Conservation (phyloP, 2,888 invertebrate genomes). For the Argyresthia goedartella region DNA sequence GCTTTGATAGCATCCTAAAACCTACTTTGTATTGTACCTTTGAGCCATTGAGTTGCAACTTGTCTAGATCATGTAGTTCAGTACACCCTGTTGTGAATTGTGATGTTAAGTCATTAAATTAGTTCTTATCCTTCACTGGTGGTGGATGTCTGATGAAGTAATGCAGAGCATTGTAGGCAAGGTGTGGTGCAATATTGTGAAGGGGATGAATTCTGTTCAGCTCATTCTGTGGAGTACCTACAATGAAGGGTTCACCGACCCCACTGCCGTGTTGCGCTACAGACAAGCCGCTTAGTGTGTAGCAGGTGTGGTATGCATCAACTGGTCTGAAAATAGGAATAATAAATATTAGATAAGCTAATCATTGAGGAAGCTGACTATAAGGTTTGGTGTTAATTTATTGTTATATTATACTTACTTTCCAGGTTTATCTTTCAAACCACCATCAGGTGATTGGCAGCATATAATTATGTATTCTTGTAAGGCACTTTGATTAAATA, state of each 20-base stretch:
- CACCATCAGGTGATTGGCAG: slow-evolving; percentile 90
- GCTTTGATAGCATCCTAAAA: too few relatives aligned
- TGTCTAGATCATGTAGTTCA: too few relatives aligned
- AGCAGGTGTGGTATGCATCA: slow-evolving; percentile 98
- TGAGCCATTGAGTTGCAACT: too few relatives aligned
- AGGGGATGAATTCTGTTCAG: slow-evolving; percentile 84
- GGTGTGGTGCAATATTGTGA: slow-evolving; percentile 83
- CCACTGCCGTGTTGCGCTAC: slow-evolving; percentile 85
- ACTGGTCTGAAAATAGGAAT: slow-evolving; percentile 72
- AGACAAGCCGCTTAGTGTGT: slow-evolving; percentile 93
- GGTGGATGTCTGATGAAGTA: slow-evolving; percentile 60
- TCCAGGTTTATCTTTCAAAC: slow-evolving; percentile 95
- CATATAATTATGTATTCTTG: slow-evolving; percentile 96
- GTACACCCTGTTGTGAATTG: too few relatives aligned
- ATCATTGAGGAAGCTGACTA: not conserved
- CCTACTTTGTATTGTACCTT: too few relatives aligned
- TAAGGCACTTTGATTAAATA: slow-evolving; percentile 89
- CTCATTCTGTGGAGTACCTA: slow-evolving; percentile 79
- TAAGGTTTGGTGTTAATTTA: not conserved
- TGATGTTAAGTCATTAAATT: slow-evolving; percentile 9
- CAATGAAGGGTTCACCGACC: slow-evolving; percentile 60
- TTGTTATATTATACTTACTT: slow-evolving; percentile 75
- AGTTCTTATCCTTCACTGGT: slow-evolving; percentile 53
- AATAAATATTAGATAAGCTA: not conserved
- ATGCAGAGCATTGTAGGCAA: slow-evolving; percentile 60